Base-by-base conservation (phyloP, 2,797 vertebrate genomes). In the Catostomus latipinnis region DNA sequence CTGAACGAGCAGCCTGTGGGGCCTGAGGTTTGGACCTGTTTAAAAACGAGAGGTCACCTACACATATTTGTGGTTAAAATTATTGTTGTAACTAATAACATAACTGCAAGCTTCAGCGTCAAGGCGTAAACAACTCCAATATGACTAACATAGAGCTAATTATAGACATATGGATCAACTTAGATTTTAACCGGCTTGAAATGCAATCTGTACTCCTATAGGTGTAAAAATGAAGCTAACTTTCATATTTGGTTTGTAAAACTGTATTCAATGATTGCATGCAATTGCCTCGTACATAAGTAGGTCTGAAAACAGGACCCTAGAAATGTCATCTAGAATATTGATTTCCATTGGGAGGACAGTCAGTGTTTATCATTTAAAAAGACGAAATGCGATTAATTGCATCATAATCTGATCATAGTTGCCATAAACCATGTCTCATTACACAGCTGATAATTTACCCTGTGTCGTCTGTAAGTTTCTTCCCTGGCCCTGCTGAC, bases 401-500 rank as follows among this genome's bases (percentile, higher is more conserved):
- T 62, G 10, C 14, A 8, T 12, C 8, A 12, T 34, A 1, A 11
- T 48, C 5, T 11, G 53, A 34, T 34, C 34, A 34, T 34, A 34
- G 34, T 8, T 46, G 34, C 22, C 8, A 0, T n/a, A 22, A 14
- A 22, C 22, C 22, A 53, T 18, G 43, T 65, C 11, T n/a, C 22
- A 34, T 34, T 6, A 18, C 34, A 73, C 6, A 50, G 34, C 34
- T 34, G 16, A 69, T 69, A 1, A n/a, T 80, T 87, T 88, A 93
- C 97, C 95, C 93, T 68, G 83, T 60, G 0, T 96, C 92, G 0
- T 96, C 96, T 1, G 88, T 95, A 2, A 99, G 93, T 85, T 95
- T 97, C 92, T 98, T 97, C 0, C 97, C 97, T 0, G 95, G 95
- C 48, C 97, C 97, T 0, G 95, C 96, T 0, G 93, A 82, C 88